phyloP scores from a whole-genome alignment of 1,140 invertebrate genomes.

The Physella acuta region DNA sequence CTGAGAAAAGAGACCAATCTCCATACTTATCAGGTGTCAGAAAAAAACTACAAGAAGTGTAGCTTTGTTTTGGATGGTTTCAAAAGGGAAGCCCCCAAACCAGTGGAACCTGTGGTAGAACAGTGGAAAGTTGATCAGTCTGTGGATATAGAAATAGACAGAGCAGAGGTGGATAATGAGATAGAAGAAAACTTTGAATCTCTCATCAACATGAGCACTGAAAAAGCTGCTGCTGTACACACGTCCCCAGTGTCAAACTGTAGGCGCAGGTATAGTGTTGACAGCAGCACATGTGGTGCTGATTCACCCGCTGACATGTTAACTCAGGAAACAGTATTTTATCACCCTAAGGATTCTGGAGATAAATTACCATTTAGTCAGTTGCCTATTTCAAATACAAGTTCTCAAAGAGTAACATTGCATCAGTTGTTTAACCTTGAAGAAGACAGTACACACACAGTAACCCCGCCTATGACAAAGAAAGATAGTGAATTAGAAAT shows the following conservation, averaged over 20 bases:
- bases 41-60: slow-evolving; percentile 22
- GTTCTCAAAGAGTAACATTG: too few relatives aligned
- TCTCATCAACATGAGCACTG: background rate
- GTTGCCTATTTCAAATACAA: too few relatives aligned
- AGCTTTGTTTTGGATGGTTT: slow-evolving; percentile 18
- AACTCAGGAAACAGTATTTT: slow-evolving; percentile 14
- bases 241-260: background rate
- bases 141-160: slow-evolving; percentile 22
- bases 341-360: slow-evolving; percentile 17
- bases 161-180: slow-evolving; percentile 23
- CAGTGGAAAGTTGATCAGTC: slow-evolving; percentile 20
- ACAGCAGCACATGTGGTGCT: background rate
- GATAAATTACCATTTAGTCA: too few relatives aligned
- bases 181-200: slow-evolving; percentile 14
- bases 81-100: background rate
- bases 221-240: background rate
- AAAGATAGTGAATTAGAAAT: too few relatives aligned
- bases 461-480: too few relatives aligned
- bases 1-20: slow-evolving; percentile 14
- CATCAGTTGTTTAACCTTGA: too few relatives aligned
- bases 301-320: slow-evolving; percentile 10
- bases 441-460: too few relatives aligned
- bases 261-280: slow-evolving; percentile 10
- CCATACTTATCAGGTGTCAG: background rate
- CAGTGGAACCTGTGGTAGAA: background rate